phyloP scores from a whole-genome alignment of 2,113 vertebrate genomes.

The Prunella fulvescens region DNA sequence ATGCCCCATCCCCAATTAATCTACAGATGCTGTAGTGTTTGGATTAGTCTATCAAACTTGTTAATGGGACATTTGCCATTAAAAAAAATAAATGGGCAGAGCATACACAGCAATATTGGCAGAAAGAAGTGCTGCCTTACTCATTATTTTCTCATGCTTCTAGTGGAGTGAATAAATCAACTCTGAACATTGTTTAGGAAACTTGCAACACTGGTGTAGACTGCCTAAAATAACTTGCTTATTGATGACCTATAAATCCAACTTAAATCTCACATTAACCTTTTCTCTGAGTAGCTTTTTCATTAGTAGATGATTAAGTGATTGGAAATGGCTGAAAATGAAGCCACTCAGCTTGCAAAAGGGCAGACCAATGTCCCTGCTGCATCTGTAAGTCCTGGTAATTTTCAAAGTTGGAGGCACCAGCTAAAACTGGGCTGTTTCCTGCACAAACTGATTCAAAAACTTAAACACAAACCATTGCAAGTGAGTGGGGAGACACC shows the following conservation, averaged over 20 bases:
- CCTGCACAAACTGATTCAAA: neutral
- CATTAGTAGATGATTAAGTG: neutral
- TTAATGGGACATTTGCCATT: neutral
- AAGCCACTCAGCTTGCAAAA: neutral
- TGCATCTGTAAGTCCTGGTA: neutral
- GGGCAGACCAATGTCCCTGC: neutral
- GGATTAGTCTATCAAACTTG: neutral
- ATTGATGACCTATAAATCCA: neutral
- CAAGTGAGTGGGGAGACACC: neutral
- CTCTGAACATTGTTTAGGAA: neutral
- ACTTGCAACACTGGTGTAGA: neutral
- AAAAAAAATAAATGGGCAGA: neutral
- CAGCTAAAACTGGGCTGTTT: neutral
- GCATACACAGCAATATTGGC: neutral
- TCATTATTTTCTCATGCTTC: neutral
- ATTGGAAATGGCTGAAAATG: neutral
- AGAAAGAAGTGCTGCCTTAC: neutral
- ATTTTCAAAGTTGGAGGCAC: neutral
- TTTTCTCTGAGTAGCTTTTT: neutral
- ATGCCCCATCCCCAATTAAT: neutral
- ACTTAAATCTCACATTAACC: neutral
- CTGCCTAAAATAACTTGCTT: neutral
- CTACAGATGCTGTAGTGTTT: neutral
- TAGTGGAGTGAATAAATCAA: neutral
- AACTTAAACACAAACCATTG: neutral